Percentiles rank a stretch among this genome's conserved stretches.
Conservation (phyloP, 2,888 invertebrate species). For the Dicyrtoma fusca region DNA sequence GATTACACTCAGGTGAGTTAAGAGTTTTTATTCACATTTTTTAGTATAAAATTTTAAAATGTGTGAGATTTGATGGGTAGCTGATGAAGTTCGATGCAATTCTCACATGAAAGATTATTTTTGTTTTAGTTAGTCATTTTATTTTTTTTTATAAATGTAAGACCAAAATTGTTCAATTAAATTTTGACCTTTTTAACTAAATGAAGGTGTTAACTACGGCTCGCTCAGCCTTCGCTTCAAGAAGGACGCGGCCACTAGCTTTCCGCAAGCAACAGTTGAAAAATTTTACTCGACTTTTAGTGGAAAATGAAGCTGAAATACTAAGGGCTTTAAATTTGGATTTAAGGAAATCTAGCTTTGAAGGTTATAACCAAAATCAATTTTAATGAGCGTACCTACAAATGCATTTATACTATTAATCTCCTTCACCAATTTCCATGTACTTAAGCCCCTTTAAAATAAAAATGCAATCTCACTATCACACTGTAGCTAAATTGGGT, state of each 20-base stretch:
- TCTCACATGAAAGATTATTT: too few relatives aligned
- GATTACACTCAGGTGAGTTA: slow-evolving; percentile 4
- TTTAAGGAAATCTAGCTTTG: slow-evolving; percentile 65
- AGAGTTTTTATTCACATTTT: too few relatives aligned
- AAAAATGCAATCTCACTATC: too few relatives aligned
- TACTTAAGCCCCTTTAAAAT: background rate
- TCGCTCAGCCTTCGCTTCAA: slow-evolving; percentile 74
- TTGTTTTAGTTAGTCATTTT: too few relatives aligned
- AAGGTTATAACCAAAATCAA: slow-evolving; percentile 31
- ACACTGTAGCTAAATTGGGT: slow-evolving; percentile 30
- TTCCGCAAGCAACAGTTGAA: slow-evolving; percentile 81
- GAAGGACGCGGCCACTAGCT: slow-evolving; percentile 77
- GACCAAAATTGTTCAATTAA: too few relatives aligned
- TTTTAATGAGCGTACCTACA: background rate
- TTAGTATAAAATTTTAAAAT: too few relatives aligned
- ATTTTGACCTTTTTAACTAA: background rate
- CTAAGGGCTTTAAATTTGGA: slow-evolving; percentile 76
- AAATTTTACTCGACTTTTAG: slow-evolving; percentile 73
- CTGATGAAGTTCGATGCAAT: too few relatives aligned
- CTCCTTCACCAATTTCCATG: background rate
- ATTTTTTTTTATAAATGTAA: too few relatives aligned
- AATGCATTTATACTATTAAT: background rate
- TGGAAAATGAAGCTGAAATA: slow-evolving; percentile 76
- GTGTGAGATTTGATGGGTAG: too few relatives aligned
- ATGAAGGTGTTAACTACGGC: slow-evolving; percentile 70